These are phyloP conservation scores for Vultur gryphus DNA, from an alignment of 2,797 vertebrate species.

Conservation along the genomic window DNA sequence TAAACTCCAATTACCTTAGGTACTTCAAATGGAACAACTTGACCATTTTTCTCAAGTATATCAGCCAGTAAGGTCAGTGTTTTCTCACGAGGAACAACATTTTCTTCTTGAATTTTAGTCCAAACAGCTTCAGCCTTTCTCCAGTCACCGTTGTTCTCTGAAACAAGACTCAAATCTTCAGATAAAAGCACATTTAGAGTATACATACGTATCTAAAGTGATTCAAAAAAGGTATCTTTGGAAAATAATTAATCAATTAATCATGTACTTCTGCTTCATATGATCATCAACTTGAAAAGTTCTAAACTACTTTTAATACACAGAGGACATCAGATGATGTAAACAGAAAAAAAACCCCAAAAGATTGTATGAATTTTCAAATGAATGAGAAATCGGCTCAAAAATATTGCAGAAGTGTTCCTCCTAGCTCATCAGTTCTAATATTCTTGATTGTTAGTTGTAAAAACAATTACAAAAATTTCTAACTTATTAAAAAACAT, in stretches of 20 bases:
- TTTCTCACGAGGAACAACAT: constrained; percentile 84
- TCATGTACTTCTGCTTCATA: neutral
- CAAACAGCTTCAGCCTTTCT: constrained; percentile 83
- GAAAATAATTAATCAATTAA: neutral
- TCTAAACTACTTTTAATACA: neutral
- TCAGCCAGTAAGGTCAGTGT: constrained; percentile 82
- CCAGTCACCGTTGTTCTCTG: constrained; percentile 83
- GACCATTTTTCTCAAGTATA: constrained; percentile 80
- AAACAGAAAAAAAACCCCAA: neutral
- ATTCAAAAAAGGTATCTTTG: neutral
- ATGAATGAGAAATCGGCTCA: neutral
- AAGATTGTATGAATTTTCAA: neutral
- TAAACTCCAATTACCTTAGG: constrained; percentile 81
- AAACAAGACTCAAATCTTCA: constrained; percentile 19
- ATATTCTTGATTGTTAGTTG: neutral
- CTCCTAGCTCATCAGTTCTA: neutral
- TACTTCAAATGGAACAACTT: constrained; percentile 86
- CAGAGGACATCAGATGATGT: neutral
- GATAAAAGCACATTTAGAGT: neutral
- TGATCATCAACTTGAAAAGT: neutral
- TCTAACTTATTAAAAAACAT: neutral
- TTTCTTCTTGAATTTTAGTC: constrained; percentile 97
- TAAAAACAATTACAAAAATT: neutral
- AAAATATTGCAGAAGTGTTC: neutral
- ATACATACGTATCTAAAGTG: neutral